Percentiles rank a stretch among this genome's conserved stretches.
Conservation (phyloP, 2,797 vertebrate genomes). For the Hyperoplus lanceolatus region DNA sequence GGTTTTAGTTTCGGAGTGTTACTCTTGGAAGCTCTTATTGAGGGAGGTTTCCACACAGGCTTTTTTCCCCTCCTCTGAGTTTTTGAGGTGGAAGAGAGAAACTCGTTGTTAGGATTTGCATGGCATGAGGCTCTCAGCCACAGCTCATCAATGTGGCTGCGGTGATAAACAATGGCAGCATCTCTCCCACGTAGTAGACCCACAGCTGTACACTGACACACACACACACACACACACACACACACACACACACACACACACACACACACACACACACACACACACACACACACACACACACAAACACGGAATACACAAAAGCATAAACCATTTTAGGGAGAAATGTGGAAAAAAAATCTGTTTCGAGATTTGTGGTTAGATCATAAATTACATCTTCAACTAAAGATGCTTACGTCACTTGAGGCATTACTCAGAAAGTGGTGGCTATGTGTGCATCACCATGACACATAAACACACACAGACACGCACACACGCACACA, state of each 20-base stretch:
- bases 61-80: slow-evolving; percentile 29
- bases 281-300: slow-evolving; percentile 31
- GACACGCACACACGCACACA: slow-evolving; percentile 15
- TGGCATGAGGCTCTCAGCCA: slow-evolving; percentile 55
- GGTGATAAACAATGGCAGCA: slow-evolving; percentile 67
- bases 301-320: slow-evolving; percentile 45
- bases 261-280: slow-evolving; percentile 26
- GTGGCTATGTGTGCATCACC: slow-evolving; percentile 23
- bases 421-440: slow-evolving; percentile 20
- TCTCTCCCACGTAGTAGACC: slow-evolving; percentile 39
- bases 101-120: slow-evolving; percentile 57
- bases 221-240: slow-evolving; percentile 25
- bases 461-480: background rate
- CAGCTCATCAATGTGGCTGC: slow-evolving; percentile 60
- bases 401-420: slow-evolving; percentile 25
- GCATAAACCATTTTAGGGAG: slow-evolving; percentile 15
- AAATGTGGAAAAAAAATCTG: slow-evolving; percentile 35
- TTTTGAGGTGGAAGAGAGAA: slow-evolving; percentile 41
- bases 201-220: slow-evolving; percentile 46
- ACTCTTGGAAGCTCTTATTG: slow-evolving; percentile 53
- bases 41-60: slow-evolving; percentile 42
- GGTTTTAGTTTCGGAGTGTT: slow-evolving; percentile 51
- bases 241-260: slow-evolving; percentile 16
- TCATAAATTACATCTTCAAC: slow-evolving; percentile 19
- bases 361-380: slow-evolving; percentile 55